phyloP scores from a whole-genome alignment of 2,797 vertebrate species.

The Enteromius thamalakanensis region DNA sequence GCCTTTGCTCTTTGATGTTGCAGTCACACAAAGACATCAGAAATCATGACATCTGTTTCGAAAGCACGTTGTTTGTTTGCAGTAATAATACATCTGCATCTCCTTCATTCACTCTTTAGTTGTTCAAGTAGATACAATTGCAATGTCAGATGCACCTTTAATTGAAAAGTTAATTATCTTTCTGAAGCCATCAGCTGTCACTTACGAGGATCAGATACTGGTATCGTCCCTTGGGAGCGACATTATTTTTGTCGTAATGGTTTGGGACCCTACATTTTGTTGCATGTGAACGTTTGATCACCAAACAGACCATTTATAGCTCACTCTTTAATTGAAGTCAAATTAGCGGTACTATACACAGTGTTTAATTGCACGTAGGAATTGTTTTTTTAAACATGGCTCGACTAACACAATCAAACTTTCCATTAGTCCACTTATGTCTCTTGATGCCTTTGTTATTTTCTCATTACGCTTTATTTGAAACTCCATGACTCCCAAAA shows the following conservation, averaged over 20 bases:
- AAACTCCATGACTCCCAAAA: constrained; percentile 40
- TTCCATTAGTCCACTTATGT: constrained; percentile 88
- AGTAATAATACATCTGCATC: constrained; percentile 51
- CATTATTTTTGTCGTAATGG: constrained; percentile 86
- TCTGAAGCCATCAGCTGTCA: constrained; percentile 96
- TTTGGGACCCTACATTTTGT: constrained; percentile 86
- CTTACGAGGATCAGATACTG: constrained; percentile 87
- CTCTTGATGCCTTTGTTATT: constrained; percentile 82
- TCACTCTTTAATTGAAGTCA: constrained; percentile 96
- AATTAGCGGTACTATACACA: constrained; percentile 92
- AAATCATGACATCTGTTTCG: constrained; percentile 42
- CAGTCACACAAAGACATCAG: constrained; percentile 32
- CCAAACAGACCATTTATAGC: constrained; percentile 90
- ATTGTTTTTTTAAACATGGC: constrained; percentile 87
- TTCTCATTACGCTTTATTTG: constrained; percentile 50
- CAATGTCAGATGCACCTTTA: constrained; percentile 86
- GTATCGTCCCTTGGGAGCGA: constrained; percentile 80
- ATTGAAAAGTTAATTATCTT: constrained; percentile 99
- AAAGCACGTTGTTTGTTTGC: constrained; percentile 41
- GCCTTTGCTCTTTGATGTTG: constrained; percentile 36
- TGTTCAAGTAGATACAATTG: constrained; percentile 76
- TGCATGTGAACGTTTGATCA: constrained; percentile 91
- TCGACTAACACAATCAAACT: constrained; percentile 90
- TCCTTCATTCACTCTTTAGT: constrained; percentile 62
- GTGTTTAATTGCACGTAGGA: constrained; percentile 91